phyloP scores from a whole-genome alignment of 2,113 vertebrate genomes.

The Lophotis ruficrista region DNA sequence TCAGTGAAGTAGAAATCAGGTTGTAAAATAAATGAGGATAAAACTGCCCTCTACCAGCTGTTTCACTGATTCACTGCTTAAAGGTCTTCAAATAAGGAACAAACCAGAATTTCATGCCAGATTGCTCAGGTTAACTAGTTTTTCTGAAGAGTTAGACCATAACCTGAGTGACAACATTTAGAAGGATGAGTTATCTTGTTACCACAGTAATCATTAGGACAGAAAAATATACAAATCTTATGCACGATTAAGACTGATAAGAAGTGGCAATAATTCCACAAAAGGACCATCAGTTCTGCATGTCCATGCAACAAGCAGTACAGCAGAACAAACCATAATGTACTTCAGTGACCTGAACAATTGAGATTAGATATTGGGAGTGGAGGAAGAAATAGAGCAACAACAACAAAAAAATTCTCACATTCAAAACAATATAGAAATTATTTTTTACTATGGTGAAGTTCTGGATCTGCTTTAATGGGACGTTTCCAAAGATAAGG shows the following conservation, averaged over 20 bases:
- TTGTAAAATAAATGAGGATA: slow-evolving; percentile 1
- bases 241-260: background rate
- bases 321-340: background rate
- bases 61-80: slow-evolving; percentile 6
- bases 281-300: background rate
- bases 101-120: slow-evolving; percentile 5
- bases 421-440: background rate
- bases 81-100: background rate
- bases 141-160: background rate
- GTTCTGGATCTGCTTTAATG: background rate
- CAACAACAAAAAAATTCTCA: background rate
- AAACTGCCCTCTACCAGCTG: background rate
- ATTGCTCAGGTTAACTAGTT: slow-evolving; percentile 24
- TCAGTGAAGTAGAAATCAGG: background rate
- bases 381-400: background rate
- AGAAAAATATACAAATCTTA: background rate
- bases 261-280: background rate
- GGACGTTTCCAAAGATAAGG: background rate
- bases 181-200: background rate
- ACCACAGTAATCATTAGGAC: background rate
- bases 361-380: background rate
- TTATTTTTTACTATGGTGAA: background rate
- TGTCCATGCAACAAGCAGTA: background rate
- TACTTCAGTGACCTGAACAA: background rate
- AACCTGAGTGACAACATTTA: background rate